Base-by-base conservation (phyloP, 1,140 invertebrate species). In the Cyphomyrmex costatus region DNA sequence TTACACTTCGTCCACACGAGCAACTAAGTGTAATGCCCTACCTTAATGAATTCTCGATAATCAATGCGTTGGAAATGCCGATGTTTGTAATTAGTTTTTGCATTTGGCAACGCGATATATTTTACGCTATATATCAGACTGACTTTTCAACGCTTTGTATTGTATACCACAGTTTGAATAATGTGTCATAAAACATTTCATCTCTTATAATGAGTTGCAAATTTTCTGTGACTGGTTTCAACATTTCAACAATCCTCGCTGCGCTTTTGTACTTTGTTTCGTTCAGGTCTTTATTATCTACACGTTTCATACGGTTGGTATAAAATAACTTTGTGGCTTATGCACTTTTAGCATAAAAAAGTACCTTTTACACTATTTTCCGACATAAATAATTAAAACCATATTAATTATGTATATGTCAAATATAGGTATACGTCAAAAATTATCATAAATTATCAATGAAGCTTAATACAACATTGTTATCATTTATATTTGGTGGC, bases 11-110 rank as follows among this genome's bases (percentile, higher is more conserved):
- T 60, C 24, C 27, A 16, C 51, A 60, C 12, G 36, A 53, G 36
- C n/a, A 24, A 24, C 61, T 51, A 65, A 82, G 63, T 73, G 66
- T 79, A 79, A 79, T 70, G 36, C 30, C 24, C 68, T 27, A 27
- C 79, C 53, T 49, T 74, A 83, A 83, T 83, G 79, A 83, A 83
- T 83, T 73, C 68, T 83, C 79, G 53, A 83, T 83, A 74, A 83
- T 61, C 51, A 42, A 73, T 74, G 36, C 79, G 68, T 14, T 5
- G 12, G 79, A 83, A 74, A 74, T 46, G 10, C 4, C 46, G 46
- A 33, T 36, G 79, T 24, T 74, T 7, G 24, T 49, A 46, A 46
- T 73, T 60, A 60, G 24, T 30, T 65, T 21, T 33, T 68, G 46
- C 30, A 21, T 36, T 36, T 46, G n/a, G 33, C 27, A 51, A 46